Evolutionary conservation across 2,113 vertebrate genomes (phyloP).

Genomic region (Syrrhaptes paradoxus): DNA sequence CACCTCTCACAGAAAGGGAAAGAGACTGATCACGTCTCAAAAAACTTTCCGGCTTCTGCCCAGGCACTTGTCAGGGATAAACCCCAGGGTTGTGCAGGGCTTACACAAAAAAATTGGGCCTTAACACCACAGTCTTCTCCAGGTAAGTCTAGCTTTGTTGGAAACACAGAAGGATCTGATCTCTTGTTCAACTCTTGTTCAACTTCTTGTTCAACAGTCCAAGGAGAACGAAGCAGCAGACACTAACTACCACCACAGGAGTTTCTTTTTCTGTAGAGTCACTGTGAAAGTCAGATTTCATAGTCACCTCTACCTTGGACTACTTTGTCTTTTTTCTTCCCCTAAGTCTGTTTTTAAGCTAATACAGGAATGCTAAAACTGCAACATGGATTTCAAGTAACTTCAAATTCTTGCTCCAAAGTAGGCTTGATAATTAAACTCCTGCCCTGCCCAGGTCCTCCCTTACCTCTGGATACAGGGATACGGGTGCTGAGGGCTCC

Average conservation of each 20-base stretch:
- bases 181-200: background rate
- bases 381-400: background rate
- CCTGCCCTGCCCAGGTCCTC: background rate
- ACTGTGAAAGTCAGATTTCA: background rate
- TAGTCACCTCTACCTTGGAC: background rate
- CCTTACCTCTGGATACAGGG: background rate
- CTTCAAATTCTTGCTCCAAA: background rate
- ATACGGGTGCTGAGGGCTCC: background rate
- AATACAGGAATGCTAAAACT: background rate
- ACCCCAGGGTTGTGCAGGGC: background rate
- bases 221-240: background rate
- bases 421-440: background rate
- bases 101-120: accelerated
- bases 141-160: background rate
- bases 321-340: background rate
- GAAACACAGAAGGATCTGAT: background rate
- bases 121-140: background rate
- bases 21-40: background rate
- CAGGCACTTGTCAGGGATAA: background rate
- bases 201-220: background rate
- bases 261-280: background rate
- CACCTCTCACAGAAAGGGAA: background rate
- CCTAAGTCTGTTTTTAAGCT: background rate
- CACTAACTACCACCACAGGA: background rate
- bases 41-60: background rate